Base-by-base conservation (phyloP, 2,113 vertebrate genomes). In the Neolamprologus toae region DNA sequence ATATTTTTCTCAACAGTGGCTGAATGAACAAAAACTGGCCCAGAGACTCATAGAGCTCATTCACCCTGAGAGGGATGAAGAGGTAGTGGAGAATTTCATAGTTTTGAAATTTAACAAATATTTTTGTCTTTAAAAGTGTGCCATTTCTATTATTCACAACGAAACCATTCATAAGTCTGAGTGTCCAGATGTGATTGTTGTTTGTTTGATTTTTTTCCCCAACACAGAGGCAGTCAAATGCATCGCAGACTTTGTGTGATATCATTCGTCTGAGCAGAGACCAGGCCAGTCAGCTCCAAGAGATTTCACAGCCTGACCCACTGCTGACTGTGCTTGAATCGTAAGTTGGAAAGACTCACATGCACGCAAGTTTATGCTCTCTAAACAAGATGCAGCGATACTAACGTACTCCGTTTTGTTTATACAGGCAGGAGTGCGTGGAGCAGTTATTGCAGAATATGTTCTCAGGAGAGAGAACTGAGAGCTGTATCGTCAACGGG, bases 161-260 rank as follows among this genome's bases (percentile, higher is more conserved):
- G 2, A 28, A 9, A 78, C 17, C 3, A 4, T 80, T 57, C n/a
- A 13, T 17, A 23, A 31, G 6, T 12, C 66, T 80, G 10, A 76
- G 31, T 37, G 5, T 82, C 47, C 6, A n/a, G 26, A 51, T 51
- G 45, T 78, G 17, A 26, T 40, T 51, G 4, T 80, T 12, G 9
- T 54, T 79, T 45, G 61, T 57, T 59, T 4, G 28, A 23, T 88
- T 49, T 53, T 28, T 63, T 54, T 59, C 31, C n/a, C 37, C 35
- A 14, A 61, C 11, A 54, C 90, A 99, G 98, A 97, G 97, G 95
- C 98, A 99, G 95, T 98, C 98, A 9, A 99, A 99, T 8, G 98
- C 98, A 49, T 98, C 98, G 55, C 98, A 99, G 94, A 98, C 98
- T 12, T 95, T 99, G 93, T 99, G 98, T 26, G 98, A 99, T 94